Base-by-base conservation (phyloP, 2,797 vertebrate species). In the Sphenodon punctatus region DNA sequence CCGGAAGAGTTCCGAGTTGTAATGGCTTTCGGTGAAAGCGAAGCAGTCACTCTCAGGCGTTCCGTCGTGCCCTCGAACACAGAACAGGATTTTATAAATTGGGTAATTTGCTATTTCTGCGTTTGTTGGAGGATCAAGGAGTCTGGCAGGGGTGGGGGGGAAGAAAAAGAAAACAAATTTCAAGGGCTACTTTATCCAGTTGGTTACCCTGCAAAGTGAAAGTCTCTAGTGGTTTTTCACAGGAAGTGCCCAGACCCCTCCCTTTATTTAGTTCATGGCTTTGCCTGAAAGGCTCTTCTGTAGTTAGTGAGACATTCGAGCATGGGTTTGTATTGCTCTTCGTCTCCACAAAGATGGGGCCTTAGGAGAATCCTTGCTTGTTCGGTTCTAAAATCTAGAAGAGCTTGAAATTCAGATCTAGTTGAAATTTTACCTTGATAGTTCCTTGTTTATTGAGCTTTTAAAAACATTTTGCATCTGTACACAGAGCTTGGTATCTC, bases 1-100 rank as follows among this genome's bases (percentile, higher is more conserved):
- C 93, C 98, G 97, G 97, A 99, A 99, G 95, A 99, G 98, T 92
- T 99, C 99, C 1, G 98, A 95, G 25, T 99, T 99, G 95, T 97
- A 98, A 95, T 99, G 99, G 96, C 98, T 99, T 95, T 99, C 99
- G 4, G 99, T 99, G 93, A 99, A 99, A 88, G 99, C 99, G 84
- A 99, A 99, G 94, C 99, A 99, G 96, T 99, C 99, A 3, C 98
- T 98, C 95, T 99, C 99, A 5, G 96, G 94, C 43, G 98, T 99
- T 51, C 98, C 97, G 41, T 99, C 98, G 10, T 99, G 99, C 41
- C 99, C 99, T 75, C 99, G 95, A 71, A 99, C 99, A 86, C 99
- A 99, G 94, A 99, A 99, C 77, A 99, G 96, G 86, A 99, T 99
- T 96, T 99, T 99, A 91, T 99, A 99, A 92, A 99, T 99, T 16